Conservation (phyloP, 2,888 invertebrate genomes). For the Ceratothoa steindachneri region DNA sequence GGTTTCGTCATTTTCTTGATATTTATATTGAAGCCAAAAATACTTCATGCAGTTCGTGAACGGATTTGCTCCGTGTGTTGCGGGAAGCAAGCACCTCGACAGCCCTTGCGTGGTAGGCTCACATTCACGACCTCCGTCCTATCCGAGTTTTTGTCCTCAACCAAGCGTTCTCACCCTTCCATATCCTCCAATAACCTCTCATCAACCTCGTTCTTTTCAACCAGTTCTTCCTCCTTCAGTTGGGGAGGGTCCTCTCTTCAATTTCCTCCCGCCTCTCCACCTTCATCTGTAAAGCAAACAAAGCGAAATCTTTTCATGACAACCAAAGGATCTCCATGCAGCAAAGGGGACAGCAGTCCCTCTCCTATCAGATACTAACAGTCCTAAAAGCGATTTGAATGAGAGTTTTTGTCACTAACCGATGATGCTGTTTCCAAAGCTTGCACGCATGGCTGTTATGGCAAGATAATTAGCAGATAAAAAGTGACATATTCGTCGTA, state of each 20-base stretch:
- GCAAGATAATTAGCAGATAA: too few relatives aligned
- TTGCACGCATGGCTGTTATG: too few relatives aligned
- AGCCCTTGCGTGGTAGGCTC: conserved; percentile 33
- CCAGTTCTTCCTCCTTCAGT: neutral
- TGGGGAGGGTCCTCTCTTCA: neutral
- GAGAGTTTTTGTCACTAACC: too few relatives aligned
- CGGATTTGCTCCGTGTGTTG: conserved; percentile 33
- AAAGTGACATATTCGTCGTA: too few relatives aligned
- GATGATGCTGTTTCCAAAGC: too few relatives aligned
- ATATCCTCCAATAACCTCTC: neutral
- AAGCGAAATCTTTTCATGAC: neutral
- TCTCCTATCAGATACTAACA: neutral
- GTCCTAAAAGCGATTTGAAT: too few relatives aligned
- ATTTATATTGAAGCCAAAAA: conserved; percentile 47
- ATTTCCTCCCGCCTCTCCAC: neutral
- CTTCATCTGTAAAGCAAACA: neutral
- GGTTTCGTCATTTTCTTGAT: conserved; percentile 47
- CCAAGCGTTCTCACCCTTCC: neutral
- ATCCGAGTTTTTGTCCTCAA: conserved; percentile 19
- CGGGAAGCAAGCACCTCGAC: conserved; percentile 24
- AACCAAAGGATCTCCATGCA: neutral
- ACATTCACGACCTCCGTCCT: conserved; percentile 28
- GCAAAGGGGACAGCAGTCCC: neutral
- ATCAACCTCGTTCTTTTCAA: neutral
- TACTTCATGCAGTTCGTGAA: conserved; percentile 38